Evolutionary conservation across 2,797 vertebrate genomes (phyloP), one percentile per base, ranked within the genome.

Genomic region (Enteromius argenteus): DNA sequence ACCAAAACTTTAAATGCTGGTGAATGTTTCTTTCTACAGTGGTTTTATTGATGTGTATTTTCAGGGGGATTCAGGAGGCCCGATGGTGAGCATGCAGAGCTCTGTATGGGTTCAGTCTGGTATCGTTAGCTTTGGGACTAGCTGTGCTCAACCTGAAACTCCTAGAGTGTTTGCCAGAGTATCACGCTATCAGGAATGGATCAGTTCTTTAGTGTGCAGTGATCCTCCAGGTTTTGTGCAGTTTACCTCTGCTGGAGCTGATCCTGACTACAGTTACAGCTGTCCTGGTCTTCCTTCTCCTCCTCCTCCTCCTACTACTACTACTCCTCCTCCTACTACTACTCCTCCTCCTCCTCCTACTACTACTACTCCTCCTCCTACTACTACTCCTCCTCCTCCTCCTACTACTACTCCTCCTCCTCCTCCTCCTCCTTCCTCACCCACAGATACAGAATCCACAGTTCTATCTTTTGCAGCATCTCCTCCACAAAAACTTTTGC

Each of bases 141-240:
- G 92, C 58, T 93, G 93, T 83, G 91, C 88, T 83, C 85, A 0
- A 27, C 90, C 87, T 58, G 86, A 87, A 30, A 79, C 87, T 75
- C 93, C 92, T 0, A 90, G 89, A 51, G 90, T 93, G 21, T 94
- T 92, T 72, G 30, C 91, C 87, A 92, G 92, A 89, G 92, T 94
- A 85, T 92, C 93, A 73, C 46, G 68, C 42, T 93, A 91, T 85
- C 86, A 93, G 86, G 85, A 88, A 66, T 93, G 92, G 92, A 93
- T 93, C 89, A 84, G 75, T 62, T 90, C 89, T 13, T 51, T 10
- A 5, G 87, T 93, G 44, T n/a, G 4, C 37, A 86, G 10, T 8
- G 81, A 92, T 69, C 81, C 64, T 27, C 92, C 92, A 58, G 92
- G 93, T 42, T 94, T 94, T 86, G 85, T 92, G 42, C 58, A 21